phyloP scores from a whole-genome alignment of 2,797 vertebrate species.

The Onychomys torridus region DNA sequence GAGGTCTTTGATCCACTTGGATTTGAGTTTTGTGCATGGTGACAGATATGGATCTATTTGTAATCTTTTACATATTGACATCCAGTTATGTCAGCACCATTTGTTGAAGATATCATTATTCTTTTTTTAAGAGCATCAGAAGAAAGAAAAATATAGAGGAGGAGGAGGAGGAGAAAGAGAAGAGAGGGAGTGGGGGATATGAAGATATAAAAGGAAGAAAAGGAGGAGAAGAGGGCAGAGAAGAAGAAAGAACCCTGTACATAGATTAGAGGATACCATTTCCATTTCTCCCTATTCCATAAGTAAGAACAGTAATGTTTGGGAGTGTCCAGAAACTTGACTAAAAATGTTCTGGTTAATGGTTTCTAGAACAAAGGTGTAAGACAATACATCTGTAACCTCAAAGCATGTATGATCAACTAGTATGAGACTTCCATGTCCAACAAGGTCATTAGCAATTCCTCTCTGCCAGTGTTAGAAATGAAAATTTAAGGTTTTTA shows the following conservation, averaged over 20 bases:
- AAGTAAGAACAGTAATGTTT: not conserved
- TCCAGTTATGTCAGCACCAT: no score
- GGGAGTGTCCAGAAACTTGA: not conserved
- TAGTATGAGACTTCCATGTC: not conserved
- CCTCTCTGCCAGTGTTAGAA: not conserved
- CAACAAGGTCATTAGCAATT: not conserved
- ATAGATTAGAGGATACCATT: not conserved
- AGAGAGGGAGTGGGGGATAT: not conserved
- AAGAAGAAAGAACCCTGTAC: not conserved
- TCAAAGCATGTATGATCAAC: not conserved
- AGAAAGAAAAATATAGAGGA: not conserved
- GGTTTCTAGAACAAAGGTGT: not conserved
- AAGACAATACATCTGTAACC: not conserved
- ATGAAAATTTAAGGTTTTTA: not conserved
- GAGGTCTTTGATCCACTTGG: no score
- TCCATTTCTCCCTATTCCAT: not conserved
- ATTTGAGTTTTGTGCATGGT: no score
- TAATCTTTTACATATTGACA: no score
- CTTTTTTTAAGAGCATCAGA: not conserved
- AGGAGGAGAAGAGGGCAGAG: not conserved
- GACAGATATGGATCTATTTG: no score
- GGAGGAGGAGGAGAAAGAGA: not conserved
- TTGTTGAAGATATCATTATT: no score
- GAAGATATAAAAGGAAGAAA: not conserved
- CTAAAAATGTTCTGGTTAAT: not conserved